Evolutionary conservation across 2,113 vertebrate genomes (phyloP), one percentile per base, ranked within the genome.

Genomic region (Amphiprion percula): DNA sequence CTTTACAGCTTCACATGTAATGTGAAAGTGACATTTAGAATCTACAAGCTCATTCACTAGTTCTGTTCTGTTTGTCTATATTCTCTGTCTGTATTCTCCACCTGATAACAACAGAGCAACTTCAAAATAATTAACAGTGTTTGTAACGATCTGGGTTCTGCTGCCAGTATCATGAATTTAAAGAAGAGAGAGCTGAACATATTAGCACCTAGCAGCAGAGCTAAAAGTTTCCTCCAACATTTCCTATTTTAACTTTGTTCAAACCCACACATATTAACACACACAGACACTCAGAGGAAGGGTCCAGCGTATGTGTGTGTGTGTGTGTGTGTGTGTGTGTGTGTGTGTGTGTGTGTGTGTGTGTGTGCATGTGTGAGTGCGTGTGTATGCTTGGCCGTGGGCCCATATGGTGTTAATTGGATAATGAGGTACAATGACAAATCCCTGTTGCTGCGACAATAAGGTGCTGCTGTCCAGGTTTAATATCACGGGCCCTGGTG

Each of bases 361-460:
- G 91, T 79, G 90, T 94, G 94, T 94, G 63, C 70, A 69, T 74
- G 66, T 58, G 65, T 53, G 64, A 75, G 84, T 81, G 71, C 69
- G 94, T 94, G 93, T 79, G 92, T 94, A 93, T 92, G 92, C 63
- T 30, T 82, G 92, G 96, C 97, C 92, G 85, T 91, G 3, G 95
- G 98, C 96, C 95, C 94, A 85, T 93, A 87, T 94, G 77, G 84
- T 96, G 95, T 95, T 98, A 98, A 99, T 98, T 97, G 96, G 96
- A 99, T 99, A 98, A 99, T 94, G 95, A 97, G 97, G 96, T 95
- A 97, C 96, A 96, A 97, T 99, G 97, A 99, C 96, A 99, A 99
- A 99, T 99, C 96, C 97, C 96, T 95, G 96, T 96, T 97, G 96
- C 96, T 95, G 86, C 82, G 93, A 97, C 98, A 99, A 99, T 99